Base-by-base conservation (phyloP, 2,888 invertebrate species). In the Petrolisthes cinctipes region DNA sequence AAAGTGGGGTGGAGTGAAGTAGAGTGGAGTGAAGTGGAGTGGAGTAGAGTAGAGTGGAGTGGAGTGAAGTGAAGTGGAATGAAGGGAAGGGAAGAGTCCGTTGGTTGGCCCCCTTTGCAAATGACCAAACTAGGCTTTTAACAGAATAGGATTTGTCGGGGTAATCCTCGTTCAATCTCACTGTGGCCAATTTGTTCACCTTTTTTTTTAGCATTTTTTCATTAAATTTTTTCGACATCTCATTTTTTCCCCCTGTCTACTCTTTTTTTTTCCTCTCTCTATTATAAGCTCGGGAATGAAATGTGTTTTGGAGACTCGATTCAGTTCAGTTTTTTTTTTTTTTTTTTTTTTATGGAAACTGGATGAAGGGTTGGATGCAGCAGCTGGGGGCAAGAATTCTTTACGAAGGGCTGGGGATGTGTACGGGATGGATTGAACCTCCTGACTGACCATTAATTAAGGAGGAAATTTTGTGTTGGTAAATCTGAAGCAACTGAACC, bases 81-180 rank as follows among this genome's bases (percentile, higher is more conserved):
- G 1, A 37, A 37, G 37, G 37, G 37, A 37, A 37, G 37, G 37
- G 37, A 37, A 37, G 37, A 37, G 37, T 37, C 2, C 37, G 37
- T 37, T 37, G 37, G 37, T 37, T 37, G 37, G 37, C 37, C 37
- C 71, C 71, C 71, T n/a, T 71, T 71, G 71, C 71, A 71, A n/a
- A n/a, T 71, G 71, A 71, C 20, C 71, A 71, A 71, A 71, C 71
- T 71, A 71, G 71, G 71, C 71, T 71, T 71, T 71, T 71, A 71
- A 71, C 71, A 71, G 71, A 71, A 71, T 71, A 71, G 71, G 71
- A 71, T 71, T 71, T 11, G 20, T n/a, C 71, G 6, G 17, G 17
- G 17, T 71, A n/a, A 71, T n/a, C 20, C 71, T 20, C 71, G 14
- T n/a, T 20, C 71, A 20, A 71, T 71, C 71, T 71, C 71, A n/a